Evolutionary conservation across 1,140 invertebrate genomes (phyloP).

Genomic region (Venturia canescens): DNA sequence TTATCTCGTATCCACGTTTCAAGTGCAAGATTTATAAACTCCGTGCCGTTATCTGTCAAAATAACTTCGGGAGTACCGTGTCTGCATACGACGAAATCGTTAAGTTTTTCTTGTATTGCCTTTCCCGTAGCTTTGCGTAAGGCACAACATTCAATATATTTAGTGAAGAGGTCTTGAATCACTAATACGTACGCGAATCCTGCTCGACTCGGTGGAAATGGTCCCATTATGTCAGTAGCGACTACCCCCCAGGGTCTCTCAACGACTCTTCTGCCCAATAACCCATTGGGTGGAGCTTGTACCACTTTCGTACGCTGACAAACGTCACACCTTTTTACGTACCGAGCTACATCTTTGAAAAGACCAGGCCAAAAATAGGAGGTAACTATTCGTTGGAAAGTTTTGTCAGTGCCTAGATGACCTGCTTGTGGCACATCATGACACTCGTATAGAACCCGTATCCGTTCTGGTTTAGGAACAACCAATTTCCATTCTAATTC

Average conservation of each 20-base stretch:
- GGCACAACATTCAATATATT: not conserved
- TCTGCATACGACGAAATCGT: not conserved
- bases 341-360: not conserved
- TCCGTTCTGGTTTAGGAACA: too few species aligned
- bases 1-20: too few species aligned
- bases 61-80: not conserved
- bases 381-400: too few species aligned
- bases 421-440: not conserved
- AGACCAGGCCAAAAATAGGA: too few species aligned
- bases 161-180: not conserved
- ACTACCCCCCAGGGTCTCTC: not conserved
- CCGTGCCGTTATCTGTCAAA: not conserved
- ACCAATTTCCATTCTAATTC: conserved; percentile 55
- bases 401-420: not conserved
- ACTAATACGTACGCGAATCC: not conserved
- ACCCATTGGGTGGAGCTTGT: not conserved
- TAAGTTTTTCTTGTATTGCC: too few species aligned
- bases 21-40: not conserved
- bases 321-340: not conserved
- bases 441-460: not conserved
- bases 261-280: not conserved
- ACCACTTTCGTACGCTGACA: not conserved
- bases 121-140: too few species aligned
- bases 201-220: not conserved
- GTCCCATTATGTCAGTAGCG: not conserved